A percentile compares a stretch with the other conserved stretches of the same genome.
Conservation (phyloP, 2,113 vertebrate species). For the Python bivittatus region DNA sequence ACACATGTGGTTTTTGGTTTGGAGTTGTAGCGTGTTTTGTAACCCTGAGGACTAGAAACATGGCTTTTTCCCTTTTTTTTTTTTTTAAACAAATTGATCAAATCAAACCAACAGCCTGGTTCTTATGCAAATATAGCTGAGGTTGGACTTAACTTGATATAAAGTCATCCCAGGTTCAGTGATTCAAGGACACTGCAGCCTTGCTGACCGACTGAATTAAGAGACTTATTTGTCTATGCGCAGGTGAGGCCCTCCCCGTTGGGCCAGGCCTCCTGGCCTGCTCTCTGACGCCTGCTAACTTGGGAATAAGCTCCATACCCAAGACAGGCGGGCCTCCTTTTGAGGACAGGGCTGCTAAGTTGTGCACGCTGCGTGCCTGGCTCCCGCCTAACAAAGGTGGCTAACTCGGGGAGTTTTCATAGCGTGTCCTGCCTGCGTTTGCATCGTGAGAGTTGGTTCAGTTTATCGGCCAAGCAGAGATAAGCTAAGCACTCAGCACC, state of each 20-base stretch:
- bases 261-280: too few species aligned
- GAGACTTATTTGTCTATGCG: too few species aligned
- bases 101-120: accelerated
- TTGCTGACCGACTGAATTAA: too few species aligned
- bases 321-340: background rate
- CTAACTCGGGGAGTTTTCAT: background rate
- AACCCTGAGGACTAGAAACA: background rate
- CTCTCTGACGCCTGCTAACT: too few species aligned
- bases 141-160: background rate
- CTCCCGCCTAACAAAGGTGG: background rate
- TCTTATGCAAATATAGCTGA: background rate
- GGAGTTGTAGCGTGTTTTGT: background rate
- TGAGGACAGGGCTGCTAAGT: too few species aligned
- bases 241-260: too few species aligned
- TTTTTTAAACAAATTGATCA: background rate
- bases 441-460: background rate
- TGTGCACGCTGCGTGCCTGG: background rate
- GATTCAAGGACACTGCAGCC: background rate
- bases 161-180: background rate
- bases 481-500: background rate
- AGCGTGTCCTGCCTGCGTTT: background rate
- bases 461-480: too few species aligned
- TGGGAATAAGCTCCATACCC: too few species aligned
- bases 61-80: background rate
- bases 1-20: background rate